Base-by-base conservation (phyloP, 2,797 vertebrate species). In the Sorex maritimensis region DNA sequence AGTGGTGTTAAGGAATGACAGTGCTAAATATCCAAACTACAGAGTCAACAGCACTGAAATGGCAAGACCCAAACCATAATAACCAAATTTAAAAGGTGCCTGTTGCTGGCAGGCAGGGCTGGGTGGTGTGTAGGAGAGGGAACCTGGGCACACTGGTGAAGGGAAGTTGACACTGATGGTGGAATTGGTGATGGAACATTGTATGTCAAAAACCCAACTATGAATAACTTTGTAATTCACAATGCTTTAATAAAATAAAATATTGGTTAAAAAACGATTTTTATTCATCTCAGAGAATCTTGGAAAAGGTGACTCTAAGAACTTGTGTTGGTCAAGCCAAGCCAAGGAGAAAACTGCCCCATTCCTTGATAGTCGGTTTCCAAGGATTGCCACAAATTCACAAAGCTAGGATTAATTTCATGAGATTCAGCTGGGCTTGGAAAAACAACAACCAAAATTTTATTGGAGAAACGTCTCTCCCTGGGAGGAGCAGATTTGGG, bases 351-450 rank as follows among this genome's bases (percentile, higher is more conserved):
- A 46, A 55, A 72, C 61, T 82, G 55, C 26, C 68, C 24, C 34
- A 17, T 38, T 69, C 81, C 49, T 44, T 34, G 82, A 41, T 71
- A 85, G 78, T 95, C n/a, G 63, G 41, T 88, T 73, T 87, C 67
- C 89, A 96, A 75, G 30, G 15, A 21, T 30, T 92, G 46, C 65
- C 21, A n/a, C 1, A 41, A 78, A 73, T n/a, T 49, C 92, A 68
- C 44, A 46, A 95, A 91, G 84, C 41, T 55, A 68, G 38, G 69
- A 81, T 90, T 78, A 91, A 69, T 87, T 78, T 75, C 23, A 63
- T 67, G 52, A 82, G 72, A 85, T 75, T 68, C 81, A 90, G 13
- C 17, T 49, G 55, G 63, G 44, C 10, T 88, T 77, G 23, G 38
- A 63, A 88, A 63, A 91, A 78, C 38, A 68, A 67, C 58, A 77